phyloP scores from a whole-genome alignment of 1,140 invertebrate species.

The Musca domestica region DNA sequence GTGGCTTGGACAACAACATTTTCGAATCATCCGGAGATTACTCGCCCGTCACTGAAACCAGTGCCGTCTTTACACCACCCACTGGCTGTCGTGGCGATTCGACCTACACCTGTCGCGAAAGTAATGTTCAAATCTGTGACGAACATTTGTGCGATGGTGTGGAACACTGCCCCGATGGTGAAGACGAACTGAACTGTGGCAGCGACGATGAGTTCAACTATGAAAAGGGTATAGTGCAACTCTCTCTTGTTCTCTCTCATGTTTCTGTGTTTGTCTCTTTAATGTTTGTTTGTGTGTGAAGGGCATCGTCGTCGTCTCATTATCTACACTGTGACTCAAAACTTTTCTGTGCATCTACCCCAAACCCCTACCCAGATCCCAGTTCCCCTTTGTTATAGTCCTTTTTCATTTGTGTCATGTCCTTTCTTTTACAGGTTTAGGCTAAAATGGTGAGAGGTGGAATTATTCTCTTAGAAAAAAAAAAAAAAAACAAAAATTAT shows the following conservation, averaged over 20 bases:
- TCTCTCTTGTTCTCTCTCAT: neutral
- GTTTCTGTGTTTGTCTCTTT: constrained; percentile 9
- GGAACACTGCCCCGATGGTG: constrained; percentile 60
- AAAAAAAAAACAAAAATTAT: too few species aligned
- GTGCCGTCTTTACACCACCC: constrained; percentile 6
- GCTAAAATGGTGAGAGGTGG: too few species aligned
- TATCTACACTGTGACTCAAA: neutral
- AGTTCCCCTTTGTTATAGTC: neutral
- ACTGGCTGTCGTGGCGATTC: constrained; percentile 59
- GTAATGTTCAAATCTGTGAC: constrained; percentile 54
- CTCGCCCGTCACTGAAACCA: neutral
- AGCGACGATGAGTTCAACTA: neutral
- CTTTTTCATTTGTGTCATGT: neutral
- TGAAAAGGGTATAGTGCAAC: constrained; percentile 21
- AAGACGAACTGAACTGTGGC: constrained; percentile 56
- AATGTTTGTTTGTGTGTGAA: constrained; percentile 17
- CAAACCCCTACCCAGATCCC: neutral
- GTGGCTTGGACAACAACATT: neutral
- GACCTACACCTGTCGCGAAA: constrained; percentile 54
- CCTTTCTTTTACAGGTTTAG: too few species aligned
- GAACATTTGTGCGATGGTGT: constrained; percentile 60
- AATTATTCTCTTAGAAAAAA: too few species aligned
- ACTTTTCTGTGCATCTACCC: neutral
- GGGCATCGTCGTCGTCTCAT: neutral
- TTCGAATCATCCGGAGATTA: neutral